Evolutionary conservation across 2,797 vertebrate genomes (phyloP).

Genomic region (Natrix natrix): DNA sequence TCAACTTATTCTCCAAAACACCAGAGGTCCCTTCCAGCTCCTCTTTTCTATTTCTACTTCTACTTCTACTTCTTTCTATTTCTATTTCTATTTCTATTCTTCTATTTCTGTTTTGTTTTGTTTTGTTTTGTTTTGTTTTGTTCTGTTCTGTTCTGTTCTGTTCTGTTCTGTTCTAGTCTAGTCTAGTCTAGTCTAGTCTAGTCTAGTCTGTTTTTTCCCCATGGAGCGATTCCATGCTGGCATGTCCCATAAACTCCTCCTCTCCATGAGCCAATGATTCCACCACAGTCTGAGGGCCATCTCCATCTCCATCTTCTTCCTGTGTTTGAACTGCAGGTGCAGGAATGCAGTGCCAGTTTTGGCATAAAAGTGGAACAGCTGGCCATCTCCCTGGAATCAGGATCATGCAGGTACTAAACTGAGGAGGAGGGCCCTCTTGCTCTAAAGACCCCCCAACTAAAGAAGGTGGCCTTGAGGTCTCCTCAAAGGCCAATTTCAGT

Average conservation of each 20-base stretch:
- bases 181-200: neutral
- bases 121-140: too few relatives aligned
- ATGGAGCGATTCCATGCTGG: neutral
- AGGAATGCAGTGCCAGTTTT: slow-evolving; percentile 46
- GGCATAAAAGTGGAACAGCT: slow-evolving; percentile 41
- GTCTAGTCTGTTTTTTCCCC: neutral
- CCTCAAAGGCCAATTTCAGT: neutral
- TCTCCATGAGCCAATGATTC: neutral
- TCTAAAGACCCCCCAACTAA: neutral
- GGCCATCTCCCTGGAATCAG: slow-evolving; percentile 25
- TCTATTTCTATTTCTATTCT: too few relatives aligned
- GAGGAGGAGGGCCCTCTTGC: neutral
- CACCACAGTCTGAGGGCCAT: neutral
- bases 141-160: too few relatives aligned
- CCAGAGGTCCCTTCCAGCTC: too few relatives aligned
- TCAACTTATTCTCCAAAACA: too few relatives aligned
- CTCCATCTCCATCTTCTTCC: neutral
- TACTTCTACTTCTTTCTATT: too few relatives aligned
- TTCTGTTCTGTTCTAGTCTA: too few relatives aligned
- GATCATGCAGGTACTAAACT: slow-evolving; percentile 12
- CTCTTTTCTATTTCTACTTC: too few relatives aligned
- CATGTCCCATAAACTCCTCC: too few relatives aligned
- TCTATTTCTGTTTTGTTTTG: too few relatives aligned
- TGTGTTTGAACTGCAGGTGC: slow-evolving; percentile 38
- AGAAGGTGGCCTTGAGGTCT: neutral